These are phyloP conservation scores for Agonum fuliginosum DNA, from an alignment of 2,888 invertebrate genomes.

Conservation along the genomic window DNA sequence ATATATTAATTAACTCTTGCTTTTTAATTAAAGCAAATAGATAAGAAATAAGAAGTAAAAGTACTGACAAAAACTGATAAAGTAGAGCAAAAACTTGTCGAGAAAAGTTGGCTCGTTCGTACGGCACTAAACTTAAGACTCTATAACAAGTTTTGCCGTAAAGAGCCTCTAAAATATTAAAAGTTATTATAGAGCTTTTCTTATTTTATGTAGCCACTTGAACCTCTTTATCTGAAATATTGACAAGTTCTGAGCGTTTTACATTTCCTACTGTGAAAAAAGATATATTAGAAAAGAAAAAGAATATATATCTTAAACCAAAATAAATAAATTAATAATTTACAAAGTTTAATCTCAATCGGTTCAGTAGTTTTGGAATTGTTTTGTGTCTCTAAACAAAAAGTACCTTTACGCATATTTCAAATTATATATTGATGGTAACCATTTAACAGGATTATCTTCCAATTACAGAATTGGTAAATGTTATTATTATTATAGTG, in stretches of 20 bases:
- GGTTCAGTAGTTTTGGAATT: no score
- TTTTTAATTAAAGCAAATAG: slow-evolving; percentile 27
- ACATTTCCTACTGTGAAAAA: no score
- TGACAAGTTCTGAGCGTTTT: background rate
- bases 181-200: slow-evolving; percentile 36
- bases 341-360: no score
- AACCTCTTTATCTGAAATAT: background rate
- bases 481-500: no score
- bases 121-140: slow-evolving; percentile 43
- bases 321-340: no score
- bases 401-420: no score
- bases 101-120: slow-evolving; percentile 43
- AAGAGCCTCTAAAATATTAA: slow-evolving; percentile 47
- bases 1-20: slow-evolving; percentile 36
- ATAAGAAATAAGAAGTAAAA: slow-evolving; percentile 34
- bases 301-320: no score
- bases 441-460: no score
- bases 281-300: no score
- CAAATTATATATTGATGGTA: no score
- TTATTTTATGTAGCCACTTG: slow-evolving; percentile 20
- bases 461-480: no score
- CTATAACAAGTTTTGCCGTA: slow-evolving; percentile 41
- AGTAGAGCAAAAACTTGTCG: slow-evolving; percentile 42
- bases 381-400: no score
- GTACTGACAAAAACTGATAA: slow-evolving; percentile 33